Evolutionary conservation across 2,888 invertebrate species (phyloP), one percentile per base, ranked within the genome.

Genomic region (Noctua comes): DNA sequence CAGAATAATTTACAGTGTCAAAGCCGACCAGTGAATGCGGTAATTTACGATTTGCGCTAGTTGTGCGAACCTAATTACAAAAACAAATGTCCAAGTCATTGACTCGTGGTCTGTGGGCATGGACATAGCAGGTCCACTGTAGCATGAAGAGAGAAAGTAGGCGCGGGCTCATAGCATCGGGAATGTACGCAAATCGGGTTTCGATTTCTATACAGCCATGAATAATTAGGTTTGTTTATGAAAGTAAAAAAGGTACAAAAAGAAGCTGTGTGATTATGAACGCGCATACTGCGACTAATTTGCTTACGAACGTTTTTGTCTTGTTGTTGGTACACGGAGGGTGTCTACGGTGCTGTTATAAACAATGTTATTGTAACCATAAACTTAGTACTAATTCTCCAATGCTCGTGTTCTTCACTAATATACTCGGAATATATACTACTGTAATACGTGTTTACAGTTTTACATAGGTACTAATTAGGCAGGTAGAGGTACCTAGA

Each of bases 131-230:
- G 86, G 90, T 77, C 88, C 93, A 89, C 86, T 92, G 92, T 91
- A 89, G 90, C 95, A 88, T 94, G 94, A 94, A 92, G 90, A 90
- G 95, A 93, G 96, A 96, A 95, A 96, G 95, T 95, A 89, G 81
- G 78, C 87, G 84, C 85, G 87, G 83, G 84, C 88, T 83, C 89
- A 90, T 90, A 87, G 85, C 88, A 91, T 91, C 89, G 89, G 92
- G 92, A 92, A 92, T 91, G 91, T 91, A 92, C 90, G 92, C 90
- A 91, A 93, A 94, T 93, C 89, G 89, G 91, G 90, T 94, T 94
- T 94, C 94, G 88, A 91, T 95, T 95, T 95, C 95, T 92, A 93
- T 91, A 88, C 88, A 90, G 90, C 89, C 89, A 89, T 91, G 90
- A 88, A 88, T 89, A 89, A 90, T 84, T 73, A 79, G 82, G 73